A percentile compares a stretch with the other conserved stretches of the same genome.
These are phyloP conservation scores for Rhinella marina DNA, from an alignment of 2,797 vertebrate genomes.

Conservation along the genomic window DNA sequence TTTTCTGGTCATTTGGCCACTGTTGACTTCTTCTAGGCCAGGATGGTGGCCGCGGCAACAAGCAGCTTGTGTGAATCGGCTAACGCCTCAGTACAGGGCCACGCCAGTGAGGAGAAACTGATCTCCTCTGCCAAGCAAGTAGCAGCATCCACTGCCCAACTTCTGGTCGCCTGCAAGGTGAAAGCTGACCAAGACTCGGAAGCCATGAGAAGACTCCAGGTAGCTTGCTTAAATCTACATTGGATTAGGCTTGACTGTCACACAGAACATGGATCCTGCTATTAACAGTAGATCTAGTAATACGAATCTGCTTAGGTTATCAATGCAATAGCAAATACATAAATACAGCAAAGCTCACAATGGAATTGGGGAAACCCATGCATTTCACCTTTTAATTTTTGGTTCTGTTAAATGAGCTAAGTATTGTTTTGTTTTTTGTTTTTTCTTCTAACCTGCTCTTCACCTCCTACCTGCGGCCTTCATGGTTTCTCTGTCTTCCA, in stretches of 20 bases:
- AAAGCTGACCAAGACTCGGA: constrained; percentile 96
- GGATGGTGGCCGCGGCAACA: constrained; percentile 97
- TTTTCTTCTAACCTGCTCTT: constrained; percentile 10
- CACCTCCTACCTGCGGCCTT: constrained; percentile 2
- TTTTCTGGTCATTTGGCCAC: constrained; percentile 51
- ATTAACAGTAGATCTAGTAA: not conserved
- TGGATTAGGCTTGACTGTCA: constrained; percentile 47
- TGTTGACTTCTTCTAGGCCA: constrained; percentile 77
- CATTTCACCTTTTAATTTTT: constrained; percentile 30
- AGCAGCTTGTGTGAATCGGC: constrained; percentile 96
- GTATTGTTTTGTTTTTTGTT: not conserved
- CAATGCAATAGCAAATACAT: not conserved
- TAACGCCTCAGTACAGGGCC: constrained; percentile 97
- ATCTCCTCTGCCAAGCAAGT: constrained; percentile 98
- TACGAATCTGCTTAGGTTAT: not conserved
- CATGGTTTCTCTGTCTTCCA: not conserved
- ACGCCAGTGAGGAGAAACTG: constrained; percentile 97
- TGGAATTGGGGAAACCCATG: constrained; percentile 50
- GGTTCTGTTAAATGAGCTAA: constrained; percentile 13
- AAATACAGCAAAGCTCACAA: constrained; percentile 57
- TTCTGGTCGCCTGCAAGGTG: constrained; percentile 97
- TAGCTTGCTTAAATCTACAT: constrained; percentile 69
- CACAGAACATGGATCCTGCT: not conserved
- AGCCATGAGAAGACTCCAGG: constrained; percentile 97
- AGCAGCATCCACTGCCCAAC: constrained; percentile 94